Conservation (phyloP, 1,140 invertebrate species). For the Aphaenogaster rudis region DNA sequence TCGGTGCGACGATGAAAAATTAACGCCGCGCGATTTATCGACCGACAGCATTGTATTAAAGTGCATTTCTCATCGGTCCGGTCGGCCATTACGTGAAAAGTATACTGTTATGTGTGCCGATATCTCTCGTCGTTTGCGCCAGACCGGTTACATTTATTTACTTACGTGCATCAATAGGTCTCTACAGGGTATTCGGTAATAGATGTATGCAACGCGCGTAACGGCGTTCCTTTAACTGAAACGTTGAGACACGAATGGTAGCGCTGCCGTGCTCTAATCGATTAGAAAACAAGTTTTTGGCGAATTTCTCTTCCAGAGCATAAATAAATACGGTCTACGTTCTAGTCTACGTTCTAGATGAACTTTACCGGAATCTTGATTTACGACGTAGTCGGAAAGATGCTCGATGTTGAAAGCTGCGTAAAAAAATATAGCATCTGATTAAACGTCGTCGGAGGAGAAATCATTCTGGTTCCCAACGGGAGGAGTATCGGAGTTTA, state of each 20-base stretch:
- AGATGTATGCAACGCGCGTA: not conserved
- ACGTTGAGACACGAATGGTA: too few relatives aligned
- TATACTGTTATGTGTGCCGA: conserved; percentile 48
- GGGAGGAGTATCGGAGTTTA: not conserved
- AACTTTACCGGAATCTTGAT: not conserved
- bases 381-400: not conserved
- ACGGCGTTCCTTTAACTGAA: not conserved
- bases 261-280: too few relatives aligned
- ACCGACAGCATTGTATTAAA: conserved; percentile 56
- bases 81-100: conserved; percentile 45
- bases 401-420: not conserved
- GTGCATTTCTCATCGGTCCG: conserved; percentile 53
- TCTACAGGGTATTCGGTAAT: not conserved
- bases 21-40: conserved; percentile 49
- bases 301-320: not conserved
- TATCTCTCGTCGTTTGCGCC: conserved; percentile 10
- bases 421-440: not conserved
- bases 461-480: not conserved
- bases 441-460: not conserved
- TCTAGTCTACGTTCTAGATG: not conserved
- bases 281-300: not conserved
- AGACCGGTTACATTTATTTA: conserved; percentile 36
- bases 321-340: conserved; percentile 8
- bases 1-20: conserved; percentile 44
- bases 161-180: not conserved